A percentile compares a stretch with the other conserved stretches of the same genome.
These are phyloP conservation scores for Graptemys geographica DNA, from an alignment of 2,797 vertebrate genomes.

Conservation along the genomic window DNA sequence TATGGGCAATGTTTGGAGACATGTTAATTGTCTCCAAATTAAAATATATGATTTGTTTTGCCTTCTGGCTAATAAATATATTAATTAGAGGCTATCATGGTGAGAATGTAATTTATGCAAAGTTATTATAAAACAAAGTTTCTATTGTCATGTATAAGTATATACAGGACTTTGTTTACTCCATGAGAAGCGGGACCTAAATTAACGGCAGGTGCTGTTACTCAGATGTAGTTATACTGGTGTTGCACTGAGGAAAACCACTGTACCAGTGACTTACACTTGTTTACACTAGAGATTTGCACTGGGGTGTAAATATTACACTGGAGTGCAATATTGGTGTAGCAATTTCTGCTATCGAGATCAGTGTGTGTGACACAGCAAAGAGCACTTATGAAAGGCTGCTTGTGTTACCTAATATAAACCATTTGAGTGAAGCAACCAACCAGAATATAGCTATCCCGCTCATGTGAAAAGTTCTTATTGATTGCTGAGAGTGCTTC, in stretches of 20 bases:
- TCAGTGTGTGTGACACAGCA: slow-evolving; percentile 19
- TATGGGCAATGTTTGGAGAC: not conserved
- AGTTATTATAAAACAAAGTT: not conserved
- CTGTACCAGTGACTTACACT: not conserved
- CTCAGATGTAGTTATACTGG: not conserved
- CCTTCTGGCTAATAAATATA: not conserved
- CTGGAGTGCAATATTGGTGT: not conserved
- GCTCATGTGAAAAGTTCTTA: slow-evolving; percentile 52
- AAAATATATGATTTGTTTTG: not conserved
- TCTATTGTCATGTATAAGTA: not conserved
- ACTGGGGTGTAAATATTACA: not conserved
- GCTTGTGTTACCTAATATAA: slow-evolving; percentile 27
- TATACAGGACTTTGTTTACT: not conserved
- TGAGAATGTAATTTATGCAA: not conserved
- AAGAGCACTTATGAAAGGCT: slow-evolving; percentile 48
- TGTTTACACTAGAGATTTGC: not conserved
- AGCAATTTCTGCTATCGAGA: slow-evolving; percentile 18
- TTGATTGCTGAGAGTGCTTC: not conserved
- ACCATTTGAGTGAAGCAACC: slow-evolving; percentile 30
- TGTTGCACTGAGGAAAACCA: not conserved
- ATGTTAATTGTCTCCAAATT: not conserved
- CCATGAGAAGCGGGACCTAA: not conserved
- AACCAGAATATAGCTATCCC: slow-evolving; percentile 53
- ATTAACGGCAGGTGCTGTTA: not conserved
- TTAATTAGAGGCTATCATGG: not conserved